Evolutionary conservation across 2,113 vertebrate genomes (phyloP), one percentile per base, ranked within the genome.

Genomic region (Gnathonemus echidnorhynchus): DNA sequence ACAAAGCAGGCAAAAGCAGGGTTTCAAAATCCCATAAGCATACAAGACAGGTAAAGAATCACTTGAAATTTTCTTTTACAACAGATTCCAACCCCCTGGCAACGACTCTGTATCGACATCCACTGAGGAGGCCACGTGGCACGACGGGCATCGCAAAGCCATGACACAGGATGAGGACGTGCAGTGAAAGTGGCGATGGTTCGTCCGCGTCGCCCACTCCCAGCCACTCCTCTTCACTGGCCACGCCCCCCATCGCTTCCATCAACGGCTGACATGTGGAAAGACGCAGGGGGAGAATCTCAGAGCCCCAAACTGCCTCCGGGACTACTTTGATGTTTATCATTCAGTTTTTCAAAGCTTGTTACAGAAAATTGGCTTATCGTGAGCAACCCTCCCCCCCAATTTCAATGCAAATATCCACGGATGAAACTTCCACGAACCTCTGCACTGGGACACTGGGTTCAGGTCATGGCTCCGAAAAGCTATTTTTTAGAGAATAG

Each of bases 261-360:
- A 50, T 53, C 50, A 50, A 13, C 17, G 35, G 27, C 50, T 35
- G 15, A 87, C 48, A 87, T 15, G 86, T 27, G 53, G 31, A 48
- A 13, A 56, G 86, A 87, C 42, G 74, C 15, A 21, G 10, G 21
- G 87, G 39, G 66, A 49, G 70, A 21, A 2, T 35, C 46, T 15
- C 45, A 77, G 46, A 89, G 42, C 4, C 1, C 27, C 42, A 66
- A 90, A 93, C 89, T 77, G 92, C 92, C 90, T 91, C 90, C 13
- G 93, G 92, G 89, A 92, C 88, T 70, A 89, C 94, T 94, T 93
- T 94, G 93, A 95, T 94, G 91, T 93, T 91, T 91, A 91, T 93
- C 92, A 89, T 88, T 85, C 1, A n/a, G 90, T 90, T 91, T 92
- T 92, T 94, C 91, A 91, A 91, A 93, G 90, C 91, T 91, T 88